phyloP scores from a whole-genome alignment of 92 coral and sea anemone species.

The Palythoa grandiflora region DNA sequence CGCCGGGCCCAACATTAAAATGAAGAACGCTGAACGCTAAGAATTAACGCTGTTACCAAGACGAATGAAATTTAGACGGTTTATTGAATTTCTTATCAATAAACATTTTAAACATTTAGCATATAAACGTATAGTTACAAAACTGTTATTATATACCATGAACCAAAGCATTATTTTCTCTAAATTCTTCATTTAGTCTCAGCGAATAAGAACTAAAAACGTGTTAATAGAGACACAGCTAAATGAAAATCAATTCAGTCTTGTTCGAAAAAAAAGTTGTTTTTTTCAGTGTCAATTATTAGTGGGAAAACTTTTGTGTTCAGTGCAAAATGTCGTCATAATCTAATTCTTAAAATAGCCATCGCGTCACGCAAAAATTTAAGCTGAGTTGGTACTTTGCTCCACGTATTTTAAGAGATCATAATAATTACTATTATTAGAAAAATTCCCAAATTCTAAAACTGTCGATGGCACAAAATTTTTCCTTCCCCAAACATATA shows the following conservation, averaged over 20 bases:
- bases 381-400: neutral
- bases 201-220: no score
- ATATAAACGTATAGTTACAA: no score
- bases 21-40: no score
- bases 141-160: no score
- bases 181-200: no score
- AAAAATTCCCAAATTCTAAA: neutral
- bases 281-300: neutral
- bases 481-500: neutral
- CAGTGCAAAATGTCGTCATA: neutral
- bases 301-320: no score
- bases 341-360: neutral
- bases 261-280: neutral
- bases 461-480: conserved; percentile 19
- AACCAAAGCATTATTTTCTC: no score
- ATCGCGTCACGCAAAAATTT: conserved; percentile 18
- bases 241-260: no score
- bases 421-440: neutral
- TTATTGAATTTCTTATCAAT: neutral
- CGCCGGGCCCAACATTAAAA: no score
- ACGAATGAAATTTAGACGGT: neutral
- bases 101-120: neutral
- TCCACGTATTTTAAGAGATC: neutral
- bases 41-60: neutral
- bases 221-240: no score